Evolutionary conservation across 2,113 vertebrate genomes (phyloP).

Genomic region (Dissostichus mawsoni): DNA sequence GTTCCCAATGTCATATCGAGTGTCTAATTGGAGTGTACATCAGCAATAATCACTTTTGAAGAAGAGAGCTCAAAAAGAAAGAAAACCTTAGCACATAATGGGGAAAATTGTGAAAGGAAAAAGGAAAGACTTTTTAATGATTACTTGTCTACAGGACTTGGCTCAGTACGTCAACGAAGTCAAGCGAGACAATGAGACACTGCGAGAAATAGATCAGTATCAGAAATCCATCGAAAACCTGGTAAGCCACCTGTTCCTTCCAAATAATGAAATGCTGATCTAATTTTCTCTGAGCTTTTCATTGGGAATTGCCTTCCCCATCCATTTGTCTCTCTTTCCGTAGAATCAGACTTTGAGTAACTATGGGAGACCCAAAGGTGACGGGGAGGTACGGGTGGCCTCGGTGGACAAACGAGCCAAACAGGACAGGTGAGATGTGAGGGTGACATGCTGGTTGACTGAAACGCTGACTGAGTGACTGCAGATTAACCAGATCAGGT

Average conservation of each 20-base stretch:
- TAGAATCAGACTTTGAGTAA: slow-evolving; percentile 93
- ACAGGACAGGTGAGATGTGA: slow-evolving; percentile 92
- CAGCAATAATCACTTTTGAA: background rate
- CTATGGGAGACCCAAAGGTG: slow-evolving; percentile 95
- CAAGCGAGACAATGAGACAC: slow-evolving; percentile 97
- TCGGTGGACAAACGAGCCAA: slow-evolving; percentile 95
- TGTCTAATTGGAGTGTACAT: background rate
- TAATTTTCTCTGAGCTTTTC: background rate
- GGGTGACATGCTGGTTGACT: slow-evolving; percentile 16
- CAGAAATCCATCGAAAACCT: slow-evolving; percentile 97
- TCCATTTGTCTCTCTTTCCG: background rate
- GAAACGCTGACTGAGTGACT: slow-evolving; percentile 6
- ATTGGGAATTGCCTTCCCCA: background rate
- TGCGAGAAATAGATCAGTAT: slow-evolving; percentile 96
- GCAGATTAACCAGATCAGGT: background rate
- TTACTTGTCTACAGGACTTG: slow-evolving; percentile 88
- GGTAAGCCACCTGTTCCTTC: slow-evolving; percentile 76
- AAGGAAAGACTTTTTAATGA: slow-evolving; percentile 37
- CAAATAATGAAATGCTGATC: background rate
- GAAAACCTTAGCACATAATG: background rate
- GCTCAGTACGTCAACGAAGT: slow-evolving; percentile 99
- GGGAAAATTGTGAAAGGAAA: background rate
- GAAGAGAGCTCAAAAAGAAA: background rate
- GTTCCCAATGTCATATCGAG: background rate
- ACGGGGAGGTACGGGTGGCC: slow-evolving; percentile 93